Evolutionary conservation across 92 coral and sea anemone genomes (phyloP), one percentile per base, ranked within the genome.

Genomic region (Porites lobata): DNA sequence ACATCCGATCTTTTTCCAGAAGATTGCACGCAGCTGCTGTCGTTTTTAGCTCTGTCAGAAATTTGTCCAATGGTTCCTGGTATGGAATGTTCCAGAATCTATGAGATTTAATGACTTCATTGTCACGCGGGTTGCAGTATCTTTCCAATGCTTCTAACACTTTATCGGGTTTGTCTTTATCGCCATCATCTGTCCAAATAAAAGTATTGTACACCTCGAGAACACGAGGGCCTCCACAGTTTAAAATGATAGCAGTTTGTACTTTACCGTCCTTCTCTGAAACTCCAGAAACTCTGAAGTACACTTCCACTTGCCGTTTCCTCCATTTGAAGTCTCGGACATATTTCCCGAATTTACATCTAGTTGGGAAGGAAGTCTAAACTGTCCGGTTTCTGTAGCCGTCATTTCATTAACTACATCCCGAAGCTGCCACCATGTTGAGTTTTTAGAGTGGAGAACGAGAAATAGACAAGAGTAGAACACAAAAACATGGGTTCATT

Each of bases 211-310:
- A 84, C 9, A 89, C 89, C 53, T 89, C 93, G 50, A 92, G 72
- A 32, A 89, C 91, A 8, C 4, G 91, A 56, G 91, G 88, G 19
- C 93, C 95, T 5, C 88, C 90, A 88, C 90, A 88, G 50, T 92
- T 75, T 18, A 92, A 80, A 51, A 84, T 79, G 9, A 91, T 87
- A 18, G 89, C 89, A 26, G 86, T 84, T 75, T 88, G 90, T 85
- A 85, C 70, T 76, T 71, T 86, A 19, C 77, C 79, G 1, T 69
- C 80, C 26, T 86, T 90, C 65, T 61, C 91, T 18, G 73, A 59
- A 61, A 81, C 84, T 56, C 89, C 91, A 50, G 85, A 80, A 13
- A 91, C 91, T 10, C 62, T 84, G n/a, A 75, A 65, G 75, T 92
- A 92, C 59, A 92, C 86, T 57, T 92, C 85, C 67, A 88, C 50